Evolutionary conservation across 1,140 invertebrate genomes (phyloP).

Genomic region (Platyscapa corneri): DNA sequence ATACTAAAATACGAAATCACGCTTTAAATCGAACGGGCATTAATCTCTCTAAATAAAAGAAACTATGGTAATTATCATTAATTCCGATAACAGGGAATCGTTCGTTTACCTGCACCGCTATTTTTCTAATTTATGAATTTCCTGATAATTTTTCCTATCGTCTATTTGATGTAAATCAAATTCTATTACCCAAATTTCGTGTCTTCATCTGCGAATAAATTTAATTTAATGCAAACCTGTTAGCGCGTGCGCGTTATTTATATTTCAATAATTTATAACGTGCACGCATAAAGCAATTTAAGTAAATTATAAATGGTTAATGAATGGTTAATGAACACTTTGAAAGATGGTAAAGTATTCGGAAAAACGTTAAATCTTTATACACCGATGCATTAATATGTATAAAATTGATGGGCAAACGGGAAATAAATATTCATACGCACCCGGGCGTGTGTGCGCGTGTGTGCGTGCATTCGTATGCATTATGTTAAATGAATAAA

Average conservation of each 20-base stretch:
- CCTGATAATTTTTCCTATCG: neutral
- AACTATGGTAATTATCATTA: neutral
- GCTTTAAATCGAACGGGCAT: neutral
- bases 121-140: neutral
- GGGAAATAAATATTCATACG: neutral
- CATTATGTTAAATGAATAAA: slow-evolving; percentile 65
- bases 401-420: neutral
- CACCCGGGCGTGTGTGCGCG: slow-evolving; percentile 59
- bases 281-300: neutral
- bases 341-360: neutral
- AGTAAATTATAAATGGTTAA: neutral
- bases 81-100: neutral
- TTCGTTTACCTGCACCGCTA: neutral
- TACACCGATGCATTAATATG: neutral
- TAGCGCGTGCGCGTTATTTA: neutral
- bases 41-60: neutral
- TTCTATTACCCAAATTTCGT: neutral
- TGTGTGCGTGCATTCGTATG: slow-evolving; percentile 61
- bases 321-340: neutral
- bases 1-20: neutral
- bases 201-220: neutral
- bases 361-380: neutral
- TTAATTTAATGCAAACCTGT: neutral
- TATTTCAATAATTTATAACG: neutral
- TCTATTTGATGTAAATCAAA: neutral